phyloP scores from a whole-genome alignment of 92 coral and sea anemone species.

The Zoanthus sansibaricus region DNA sequence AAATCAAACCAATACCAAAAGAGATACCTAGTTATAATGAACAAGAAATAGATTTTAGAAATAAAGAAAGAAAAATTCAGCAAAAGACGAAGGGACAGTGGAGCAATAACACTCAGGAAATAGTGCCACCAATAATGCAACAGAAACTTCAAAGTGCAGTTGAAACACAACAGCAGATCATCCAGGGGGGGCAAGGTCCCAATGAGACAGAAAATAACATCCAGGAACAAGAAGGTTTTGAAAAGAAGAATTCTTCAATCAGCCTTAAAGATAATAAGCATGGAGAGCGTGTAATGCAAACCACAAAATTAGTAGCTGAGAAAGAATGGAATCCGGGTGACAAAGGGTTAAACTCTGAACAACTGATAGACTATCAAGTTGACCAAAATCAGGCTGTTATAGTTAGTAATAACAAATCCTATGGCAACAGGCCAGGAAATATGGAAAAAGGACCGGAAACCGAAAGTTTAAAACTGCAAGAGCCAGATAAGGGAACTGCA shows the following conservation, averaged over 20 bases:
- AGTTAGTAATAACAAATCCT: background rate
- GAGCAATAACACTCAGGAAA: background rate
- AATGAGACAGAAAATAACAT: background rate
- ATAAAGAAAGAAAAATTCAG: background rate
- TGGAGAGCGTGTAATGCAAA: background rate
- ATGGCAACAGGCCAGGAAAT: background rate
- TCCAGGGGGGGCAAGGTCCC: background rate
- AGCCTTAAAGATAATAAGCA: background rate
- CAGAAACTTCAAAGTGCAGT: background rate
- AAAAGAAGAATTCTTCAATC: background rate
- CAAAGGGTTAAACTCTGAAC: background rate
- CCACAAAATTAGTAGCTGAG: too few species aligned
- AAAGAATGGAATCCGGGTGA: background rate
- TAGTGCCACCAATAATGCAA: background rate
- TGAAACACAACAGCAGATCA: background rate
- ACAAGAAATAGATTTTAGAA: background rate
- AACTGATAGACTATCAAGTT: background rate
- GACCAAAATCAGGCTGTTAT: background rate
- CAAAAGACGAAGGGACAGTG: background rate
- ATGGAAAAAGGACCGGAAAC: background rate
- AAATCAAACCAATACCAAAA: background rate
- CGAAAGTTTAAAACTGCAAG: background rate
- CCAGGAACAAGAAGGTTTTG: constrained; percentile 2
- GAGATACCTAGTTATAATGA: background rate
- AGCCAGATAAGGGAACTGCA: background rate